Conservation (phyloP, 2,888 invertebrate species). For the Pseudeuparius sepicola region DNA sequence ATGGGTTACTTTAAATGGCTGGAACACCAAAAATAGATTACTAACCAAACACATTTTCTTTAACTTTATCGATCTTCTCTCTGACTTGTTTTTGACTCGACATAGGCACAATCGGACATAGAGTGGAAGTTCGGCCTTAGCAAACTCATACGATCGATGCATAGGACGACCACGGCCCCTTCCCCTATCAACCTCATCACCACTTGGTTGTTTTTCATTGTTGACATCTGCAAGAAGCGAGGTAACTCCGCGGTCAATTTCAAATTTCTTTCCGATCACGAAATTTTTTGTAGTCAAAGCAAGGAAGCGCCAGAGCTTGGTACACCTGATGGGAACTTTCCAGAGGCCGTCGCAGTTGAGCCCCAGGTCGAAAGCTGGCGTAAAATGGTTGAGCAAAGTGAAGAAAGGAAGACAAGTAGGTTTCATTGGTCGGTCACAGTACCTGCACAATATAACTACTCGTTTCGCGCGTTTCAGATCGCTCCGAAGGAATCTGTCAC, state of each 20-base stretch:
- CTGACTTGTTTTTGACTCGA: constrained; percentile 16
- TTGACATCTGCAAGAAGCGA: constrained; percentile 59
- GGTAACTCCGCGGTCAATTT: constrained; percentile 29
- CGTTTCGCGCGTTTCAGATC: too few relatives aligned
- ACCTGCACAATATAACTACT: too few relatives aligned
- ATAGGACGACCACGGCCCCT: constrained; percentile 93
- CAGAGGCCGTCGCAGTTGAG: constrained; percentile 60
- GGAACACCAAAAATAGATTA: too few relatives aligned
- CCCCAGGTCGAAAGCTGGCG: constrained; percentile 76
- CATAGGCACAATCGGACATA: constrained; percentile 95
- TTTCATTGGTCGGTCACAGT: too few relatives aligned
- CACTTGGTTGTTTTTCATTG: constrained; percentile 82
- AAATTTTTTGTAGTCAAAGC: constrained; percentile 33
- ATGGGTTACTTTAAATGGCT: too few relatives aligned
- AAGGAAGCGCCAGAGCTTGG: constrained; percentile 61
- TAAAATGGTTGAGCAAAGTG: constrained; percentile 81
- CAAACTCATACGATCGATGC: constrained; percentile 97
- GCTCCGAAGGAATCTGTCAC: constrained; percentile 42
- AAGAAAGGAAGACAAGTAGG: constrained; percentile 65
- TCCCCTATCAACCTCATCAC: constrained; percentile 96
- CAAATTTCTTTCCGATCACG: constrained; percentile 9
- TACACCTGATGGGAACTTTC: constrained; percentile 70
- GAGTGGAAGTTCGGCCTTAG: constrained; percentile 99
- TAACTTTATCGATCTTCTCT: too few relatives aligned
- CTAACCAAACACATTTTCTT: too few relatives aligned